Evolutionary conservation across 2,888 invertebrate species (phyloP), one percentile per base, ranked within the genome.

Genomic region (Agrypnus murinus): DNA sequence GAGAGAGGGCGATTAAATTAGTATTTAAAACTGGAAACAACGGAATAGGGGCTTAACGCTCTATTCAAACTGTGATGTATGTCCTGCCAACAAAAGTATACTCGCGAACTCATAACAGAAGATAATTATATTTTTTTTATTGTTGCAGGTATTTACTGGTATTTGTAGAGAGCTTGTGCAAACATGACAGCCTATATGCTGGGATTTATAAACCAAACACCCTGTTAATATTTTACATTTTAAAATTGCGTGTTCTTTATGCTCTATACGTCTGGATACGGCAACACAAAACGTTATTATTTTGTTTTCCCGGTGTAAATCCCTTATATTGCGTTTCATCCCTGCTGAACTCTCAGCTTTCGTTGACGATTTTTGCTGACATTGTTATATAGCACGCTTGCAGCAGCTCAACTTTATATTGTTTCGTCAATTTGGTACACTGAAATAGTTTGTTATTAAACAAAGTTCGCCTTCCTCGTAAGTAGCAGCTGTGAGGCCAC

Each of bases 11-110:
- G 65, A 74, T 73, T 74, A 71, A 77, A 77, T 77, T 77, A 77
- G 76, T 76, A 77, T 77, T 77, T 77, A 77, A 77, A 77, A 77
- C 77, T 71, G 76, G 71, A 73, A 76, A 77, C 75, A 77, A 73
- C 64, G 66, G 59, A 71, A 45, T 65, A 46, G 38, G 34, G 66
- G 73, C 73, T 73, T 73, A 73, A 59, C 71, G 64, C 58, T 69
- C 68, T 60, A 71, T 73, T 71, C 73, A 73, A 73, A 73, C 62
- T n/a, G 48, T 71, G 73, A 73, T 73, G 68, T 68, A 73, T 73
- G 66, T 64, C 53, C 65, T 66, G 66, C 62, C 69, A 66, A 55
- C 66, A 62, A 66, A 66, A 65, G 70, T 71, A 48, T 66, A 65
- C 45, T 53, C 66, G 46, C 55, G 55, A 69, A 71, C 73, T 73